Conservation (phyloP, 2,888 invertebrate species). For the Eumerus sabulonum region DNA sequence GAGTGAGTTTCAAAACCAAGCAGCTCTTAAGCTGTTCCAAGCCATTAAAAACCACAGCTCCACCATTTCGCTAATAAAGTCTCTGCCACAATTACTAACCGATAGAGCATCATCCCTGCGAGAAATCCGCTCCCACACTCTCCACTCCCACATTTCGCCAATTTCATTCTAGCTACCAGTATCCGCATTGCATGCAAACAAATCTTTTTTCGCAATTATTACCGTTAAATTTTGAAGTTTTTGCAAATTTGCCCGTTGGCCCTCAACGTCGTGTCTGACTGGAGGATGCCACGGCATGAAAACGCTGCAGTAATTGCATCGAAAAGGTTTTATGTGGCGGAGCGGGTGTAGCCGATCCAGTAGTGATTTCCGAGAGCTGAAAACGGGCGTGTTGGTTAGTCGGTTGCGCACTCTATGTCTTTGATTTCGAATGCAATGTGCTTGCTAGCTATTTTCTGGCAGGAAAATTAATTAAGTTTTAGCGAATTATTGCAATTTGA, state of each 20-base stretch:
- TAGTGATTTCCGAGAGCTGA: too few species aligned
- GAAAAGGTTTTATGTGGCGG: slow-evolving; percentile 20
- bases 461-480: slow-evolving; percentile 65
- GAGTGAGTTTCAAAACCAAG: not conserved
- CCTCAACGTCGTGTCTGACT: too few species aligned
- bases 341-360: not conserved
- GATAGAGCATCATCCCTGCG: not conserved
- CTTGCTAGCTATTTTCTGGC: slow-evolving; percentile 35
- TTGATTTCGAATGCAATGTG: not conserved
- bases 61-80: not conserved
- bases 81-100: not conserved
- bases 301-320: slow-evolving; percentile 43
- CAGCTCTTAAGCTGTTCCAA: not conserved
- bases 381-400: too few species aligned
- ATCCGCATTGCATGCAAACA: slow-evolving; percentile 39
- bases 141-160: too few species aligned
- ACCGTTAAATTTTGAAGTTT: slow-evolving; percentile 56
- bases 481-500: slow-evolving; percentile 63
- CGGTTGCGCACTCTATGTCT: slow-evolving; percentile 20
- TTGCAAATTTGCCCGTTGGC: slow-evolving; percentile 35
- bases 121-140: too few species aligned
- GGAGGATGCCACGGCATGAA: slow-evolving; percentile 12
- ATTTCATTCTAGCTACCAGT: not conserved
- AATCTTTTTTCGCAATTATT: slow-evolving; percentile 58
- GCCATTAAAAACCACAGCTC: not conserved